Percentiles rank a stretch among this genome's conserved stretches.
phyloP scores from a whole-genome alignment of 1,140 invertebrate species.

The Rhagoletis zephyria region DNA sequence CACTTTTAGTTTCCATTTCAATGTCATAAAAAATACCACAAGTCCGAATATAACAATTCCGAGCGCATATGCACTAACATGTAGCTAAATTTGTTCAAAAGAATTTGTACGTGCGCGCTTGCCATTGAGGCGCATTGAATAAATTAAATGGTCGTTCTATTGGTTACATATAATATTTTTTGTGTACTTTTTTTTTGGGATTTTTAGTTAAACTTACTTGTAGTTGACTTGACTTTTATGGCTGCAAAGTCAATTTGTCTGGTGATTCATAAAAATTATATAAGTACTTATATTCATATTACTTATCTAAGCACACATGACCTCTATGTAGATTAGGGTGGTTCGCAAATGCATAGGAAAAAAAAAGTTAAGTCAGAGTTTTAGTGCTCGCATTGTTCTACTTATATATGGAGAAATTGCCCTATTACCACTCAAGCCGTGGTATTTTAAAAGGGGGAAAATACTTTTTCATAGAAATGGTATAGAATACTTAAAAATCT shows the following conservation, averaged over 20 bases:
- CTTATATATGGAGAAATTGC: too few species aligned
- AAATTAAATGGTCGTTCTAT: background rate
- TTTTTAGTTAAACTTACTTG: conserved; percentile 8
- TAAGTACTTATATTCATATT: too few species aligned
- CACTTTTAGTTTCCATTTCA: background rate
- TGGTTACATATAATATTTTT: background rate
- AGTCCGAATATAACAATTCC: background rate
- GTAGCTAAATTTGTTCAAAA: background rate
- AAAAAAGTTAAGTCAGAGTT: too few species aligned
- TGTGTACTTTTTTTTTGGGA: background rate
- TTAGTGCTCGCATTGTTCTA: too few species aligned
- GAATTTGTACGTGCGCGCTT: background rate
- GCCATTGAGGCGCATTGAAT: background rate
- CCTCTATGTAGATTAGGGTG: too few species aligned
- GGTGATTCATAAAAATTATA: background rate
- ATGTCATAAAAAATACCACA: background rate
- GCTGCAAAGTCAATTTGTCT: background rate
- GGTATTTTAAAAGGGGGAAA: too few species aligned
- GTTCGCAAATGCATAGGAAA: too few species aligned
- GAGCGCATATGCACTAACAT: background rate
- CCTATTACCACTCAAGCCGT: too few species aligned
- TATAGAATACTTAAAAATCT: too few species aligned
- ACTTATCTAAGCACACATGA: too few species aligned
- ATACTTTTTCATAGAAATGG: too few species aligned
- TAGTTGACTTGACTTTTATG: background rate